These are phyloP conservation scores for Cossypha heuglini DNA, from an alignment of 2,797 vertebrate genomes.

Conservation along the genomic window DNA sequence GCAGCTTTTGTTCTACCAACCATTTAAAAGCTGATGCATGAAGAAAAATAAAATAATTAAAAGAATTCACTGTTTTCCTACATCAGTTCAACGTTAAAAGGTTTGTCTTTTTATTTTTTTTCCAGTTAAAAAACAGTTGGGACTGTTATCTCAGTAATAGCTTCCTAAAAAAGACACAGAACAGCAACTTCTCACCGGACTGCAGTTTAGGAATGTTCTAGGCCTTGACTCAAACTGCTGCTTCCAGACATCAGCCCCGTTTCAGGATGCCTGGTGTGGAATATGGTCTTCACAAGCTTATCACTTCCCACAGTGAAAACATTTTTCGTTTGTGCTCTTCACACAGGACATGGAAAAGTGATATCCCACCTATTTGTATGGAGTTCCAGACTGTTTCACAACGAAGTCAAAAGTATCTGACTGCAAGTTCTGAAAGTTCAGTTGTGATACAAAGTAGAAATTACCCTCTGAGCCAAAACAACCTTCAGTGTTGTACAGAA, in stretches of 20 bases:
- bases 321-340: slow-evolving; percentile 32
- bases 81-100: slow-evolving; percentile 31
- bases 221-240: slow-evolving; percentile 22
- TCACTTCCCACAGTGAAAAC: not conserved
- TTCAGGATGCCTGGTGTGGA: not conserved
- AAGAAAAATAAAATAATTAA: not conserved
- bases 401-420: not conserved
- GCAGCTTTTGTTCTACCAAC: not conserved
- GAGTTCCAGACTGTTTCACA: not conserved
- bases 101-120: slow-evolving; percentile 43
- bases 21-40: not conserved
- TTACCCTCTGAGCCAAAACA: slow-evolving; percentile 47
- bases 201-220: slow-evolving; percentile 51
- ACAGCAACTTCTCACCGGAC: slow-evolving; percentile 21
- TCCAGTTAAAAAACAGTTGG: slow-evolving; percentile 60
- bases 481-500: slow-evolving; percentile 2
- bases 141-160: slow-evolving; percentile 39
- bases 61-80: slow-evolving; percentile 28
- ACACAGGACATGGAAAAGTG: not conserved
- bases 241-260: not conserved
- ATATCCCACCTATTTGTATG: not conserved
- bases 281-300: not conserved
- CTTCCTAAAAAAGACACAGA: slow-evolving; percentile 55
- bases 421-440: slow-evolving; percentile 5
- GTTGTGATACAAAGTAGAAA: slow-evolving; percentile 38